Base-by-base conservation (phyloP, 2,797 vertebrate species). In the Gymnothorax reevesii region DNA sequence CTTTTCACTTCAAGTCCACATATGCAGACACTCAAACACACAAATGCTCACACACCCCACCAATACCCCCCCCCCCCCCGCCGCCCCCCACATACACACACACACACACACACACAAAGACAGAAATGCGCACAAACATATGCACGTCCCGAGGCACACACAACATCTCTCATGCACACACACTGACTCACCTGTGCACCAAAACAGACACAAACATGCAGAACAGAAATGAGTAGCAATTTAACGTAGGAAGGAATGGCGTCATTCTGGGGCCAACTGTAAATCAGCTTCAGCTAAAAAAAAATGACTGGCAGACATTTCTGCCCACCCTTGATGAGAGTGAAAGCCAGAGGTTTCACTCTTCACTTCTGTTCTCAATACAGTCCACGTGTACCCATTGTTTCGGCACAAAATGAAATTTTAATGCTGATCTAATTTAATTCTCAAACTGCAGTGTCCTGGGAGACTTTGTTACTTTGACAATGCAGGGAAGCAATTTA, bases 401-500 rank as follows among this genome's bases (percentile, higher is more conserved):
- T 95, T 95, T 93, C 91, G 86, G 66, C 89, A 92, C 89, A 92
- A 94, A 95, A 95, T 87, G 87, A 88, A 91, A 92, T 90, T 91
- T 94, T 95, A 90, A 90, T 92, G 62, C 86, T 86, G 94, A 94
- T 95, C 90, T 93, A 93, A 64, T 52, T 89, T 89, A 91, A 91
- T 92, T 91, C 91, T 92, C 91, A 92, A 92, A 93, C 92, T 93
- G 87, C 93, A 33, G 71, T 25, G 79, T 87, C 52, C 17, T 12
- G 54, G 84, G 7, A 42, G 27, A 87, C 87, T 82, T 87, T 87
- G 91, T 90, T 88, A 89, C 89, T 85, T 89, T 89, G 91, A 96
- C 95, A 96, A 96, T 95, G 89, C 91, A 86, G 83, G 96, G 96
- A 96, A 96, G 92, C 92, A 93, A 91, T 96, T 95, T 94, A 91